These are phyloP conservation scores for Drosophila lacertosa DNA, from an alignment of 1,140 invertebrate species.

Conservation along the genomic window DNA sequence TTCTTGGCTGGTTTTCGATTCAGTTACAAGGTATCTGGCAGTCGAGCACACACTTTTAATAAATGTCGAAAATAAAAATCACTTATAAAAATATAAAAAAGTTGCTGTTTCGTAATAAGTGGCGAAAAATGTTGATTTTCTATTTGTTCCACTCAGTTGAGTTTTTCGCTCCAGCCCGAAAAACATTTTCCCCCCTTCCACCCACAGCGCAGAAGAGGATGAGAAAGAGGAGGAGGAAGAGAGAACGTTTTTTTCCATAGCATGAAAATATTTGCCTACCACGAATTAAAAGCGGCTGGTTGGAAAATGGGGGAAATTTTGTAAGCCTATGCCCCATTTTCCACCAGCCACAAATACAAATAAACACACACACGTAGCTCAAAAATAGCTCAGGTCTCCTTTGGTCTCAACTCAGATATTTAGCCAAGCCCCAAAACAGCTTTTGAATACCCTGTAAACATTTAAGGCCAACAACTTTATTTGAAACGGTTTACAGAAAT, in stretches of 20 bases:
- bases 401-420: not conserved
- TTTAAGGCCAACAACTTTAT: no score
- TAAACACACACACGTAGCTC: not conserved
- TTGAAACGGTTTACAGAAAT: no score
- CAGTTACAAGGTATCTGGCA: no score
- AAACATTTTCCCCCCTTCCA: constrained; percentile 3
- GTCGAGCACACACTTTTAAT: no score
- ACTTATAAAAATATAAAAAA: constrained; percentile 1
- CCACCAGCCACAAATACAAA: no score
- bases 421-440: no score
- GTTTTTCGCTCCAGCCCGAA: constrained; percentile 33
- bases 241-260: not conserved
- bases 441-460: no score
- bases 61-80: constrained; percentile 2
- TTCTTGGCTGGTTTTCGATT: no score
- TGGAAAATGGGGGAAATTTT: not conserved
- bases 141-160: constrained; percentile 50
- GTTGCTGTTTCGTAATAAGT: constrained; percentile 13
- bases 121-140: constrained; percentile 46
- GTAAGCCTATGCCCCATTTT: constrained; percentile 13
- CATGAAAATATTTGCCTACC: constrained; percentile 16
- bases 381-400: not conserved
- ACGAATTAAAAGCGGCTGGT: no score
- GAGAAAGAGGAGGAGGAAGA: no score
- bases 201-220: not conserved